Evolutionary conservation across 2,797 vertebrate genomes (phyloP).

Genomic region (Phataginus tricuspis): DNA sequence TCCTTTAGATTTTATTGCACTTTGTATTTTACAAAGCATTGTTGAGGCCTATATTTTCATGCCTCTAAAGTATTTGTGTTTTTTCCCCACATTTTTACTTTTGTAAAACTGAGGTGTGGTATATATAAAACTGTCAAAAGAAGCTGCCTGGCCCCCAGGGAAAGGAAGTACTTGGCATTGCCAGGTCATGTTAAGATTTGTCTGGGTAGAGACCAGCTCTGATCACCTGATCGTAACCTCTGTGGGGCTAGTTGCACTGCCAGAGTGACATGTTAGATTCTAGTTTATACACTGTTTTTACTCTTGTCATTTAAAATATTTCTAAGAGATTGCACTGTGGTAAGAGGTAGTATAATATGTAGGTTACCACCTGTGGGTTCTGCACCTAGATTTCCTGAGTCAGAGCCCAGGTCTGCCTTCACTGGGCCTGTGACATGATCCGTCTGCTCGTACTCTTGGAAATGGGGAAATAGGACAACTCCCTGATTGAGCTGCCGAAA

Average conservation of each 20-base stretch:
- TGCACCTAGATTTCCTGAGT: background rate
- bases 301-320: background rate
- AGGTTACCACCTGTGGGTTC: background rate
- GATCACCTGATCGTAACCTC: background rate
- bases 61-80: background rate
- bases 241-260: background rate
- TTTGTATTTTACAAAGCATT: background rate
- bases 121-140: background rate
- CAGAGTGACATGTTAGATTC: background rate
- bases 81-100: background rate
- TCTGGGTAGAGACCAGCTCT: background rate
- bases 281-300: background rate
- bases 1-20: background rate
- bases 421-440: background rate
- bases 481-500: background rate
- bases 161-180: background rate
- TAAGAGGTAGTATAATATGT: background rate
- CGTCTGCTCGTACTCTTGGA: background rate
- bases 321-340: background rate
- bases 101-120: background rate
- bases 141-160: background rate
- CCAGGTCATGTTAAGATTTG: background rate
- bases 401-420: background rate
- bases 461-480: background rate
- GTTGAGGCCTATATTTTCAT: background rate